phyloP scores from a whole-genome alignment of 2,797 vertebrate species.

The Sebastes reedi region DNA sequence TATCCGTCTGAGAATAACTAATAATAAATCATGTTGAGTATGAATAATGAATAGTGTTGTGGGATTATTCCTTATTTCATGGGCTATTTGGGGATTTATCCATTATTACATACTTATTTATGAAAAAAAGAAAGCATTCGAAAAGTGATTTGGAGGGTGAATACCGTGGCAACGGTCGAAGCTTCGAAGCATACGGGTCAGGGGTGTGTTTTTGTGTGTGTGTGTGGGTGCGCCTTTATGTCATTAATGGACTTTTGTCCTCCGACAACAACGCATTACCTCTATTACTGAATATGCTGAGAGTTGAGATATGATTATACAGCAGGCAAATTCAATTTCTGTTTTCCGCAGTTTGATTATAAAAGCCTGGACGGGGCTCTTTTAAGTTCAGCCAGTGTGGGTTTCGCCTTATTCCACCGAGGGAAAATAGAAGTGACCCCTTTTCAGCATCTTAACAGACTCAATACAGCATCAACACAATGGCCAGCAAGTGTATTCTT shows the following conservation, averaged over 20 bases:
- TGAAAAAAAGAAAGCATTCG: too few relatives aligned
- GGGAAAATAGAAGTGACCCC: constrained; percentile 44
- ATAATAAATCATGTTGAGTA: too few relatives aligned
- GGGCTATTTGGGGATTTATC: too few relatives aligned
- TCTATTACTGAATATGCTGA: constrained; percentile 67
- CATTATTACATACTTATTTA: too few relatives aligned
- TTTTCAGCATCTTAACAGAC: constrained; percentile 37
- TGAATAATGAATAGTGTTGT: too few relatives aligned
- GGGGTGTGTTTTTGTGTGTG: background rate
- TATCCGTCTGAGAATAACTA: too few relatives aligned
- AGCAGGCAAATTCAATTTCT: constrained; percentile 67
- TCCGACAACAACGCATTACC: constrained; percentile 56
- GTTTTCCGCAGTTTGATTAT: constrained; percentile 71
- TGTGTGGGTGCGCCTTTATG: constrained; percentile 29
- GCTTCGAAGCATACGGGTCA: too few relatives aligned
- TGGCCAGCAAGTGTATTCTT: background rate
- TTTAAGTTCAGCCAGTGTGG: constrained; percentile 38
- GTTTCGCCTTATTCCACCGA: constrained; percentile 43
- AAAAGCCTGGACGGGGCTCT: constrained; percentile 16
- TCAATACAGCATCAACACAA: constrained; percentile 38
- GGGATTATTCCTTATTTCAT: too few relatives aligned
- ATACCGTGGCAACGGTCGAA: too few relatives aligned
- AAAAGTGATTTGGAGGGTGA: too few relatives aligned
- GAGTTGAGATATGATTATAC: constrained; percentile 67
- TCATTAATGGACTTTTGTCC: constrained; percentile 67